Percentiles rank a stretch among this genome's conserved stretches.
phyloP scores from a whole-genome alignment of 2,113 vertebrate genomes.

The Zapornia atra region DNA sequence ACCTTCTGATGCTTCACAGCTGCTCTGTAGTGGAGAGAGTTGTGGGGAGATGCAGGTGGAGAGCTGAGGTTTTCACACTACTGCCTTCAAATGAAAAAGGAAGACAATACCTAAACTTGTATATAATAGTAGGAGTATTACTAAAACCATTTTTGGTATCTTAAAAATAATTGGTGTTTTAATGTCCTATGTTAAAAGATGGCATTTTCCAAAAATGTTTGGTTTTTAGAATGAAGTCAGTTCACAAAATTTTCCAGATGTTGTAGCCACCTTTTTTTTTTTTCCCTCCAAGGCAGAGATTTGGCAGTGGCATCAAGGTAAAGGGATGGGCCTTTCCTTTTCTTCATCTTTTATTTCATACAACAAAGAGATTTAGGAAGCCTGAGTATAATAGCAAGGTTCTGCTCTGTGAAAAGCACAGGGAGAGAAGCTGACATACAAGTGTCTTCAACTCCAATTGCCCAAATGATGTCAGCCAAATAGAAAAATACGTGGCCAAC shows the following conservation, averaged over 20 bases:
- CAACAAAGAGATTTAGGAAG: not conserved
- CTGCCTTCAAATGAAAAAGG: not conserved
- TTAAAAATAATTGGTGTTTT: not conserved
- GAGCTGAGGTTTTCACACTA: not conserved
- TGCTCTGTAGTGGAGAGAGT: not conserved
- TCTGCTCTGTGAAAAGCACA: not conserved
- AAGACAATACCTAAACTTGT: not conserved
- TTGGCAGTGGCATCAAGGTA: not conserved
- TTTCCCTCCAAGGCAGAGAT: not conserved
- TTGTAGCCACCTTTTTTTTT: not conserved
- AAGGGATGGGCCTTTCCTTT: not conserved
- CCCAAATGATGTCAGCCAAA: not conserved
- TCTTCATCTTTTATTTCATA: not conserved
- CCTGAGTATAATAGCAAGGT: not conserved
- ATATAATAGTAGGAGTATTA: not conserved
- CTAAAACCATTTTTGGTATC: not conserved
- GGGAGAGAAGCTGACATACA: not conserved
- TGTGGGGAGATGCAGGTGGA: not conserved
- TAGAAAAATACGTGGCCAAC: not conserved
- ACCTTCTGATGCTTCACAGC: not conserved
- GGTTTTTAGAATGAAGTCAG: not conserved
- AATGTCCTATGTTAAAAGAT: fast-evolving
- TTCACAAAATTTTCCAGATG: not conserved
- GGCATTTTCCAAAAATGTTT: not conserved
- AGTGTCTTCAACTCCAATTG: not conserved